Base-by-base conservation (phyloP, 1,140 invertebrate genomes). In the Microplitis mediator region DNA sequence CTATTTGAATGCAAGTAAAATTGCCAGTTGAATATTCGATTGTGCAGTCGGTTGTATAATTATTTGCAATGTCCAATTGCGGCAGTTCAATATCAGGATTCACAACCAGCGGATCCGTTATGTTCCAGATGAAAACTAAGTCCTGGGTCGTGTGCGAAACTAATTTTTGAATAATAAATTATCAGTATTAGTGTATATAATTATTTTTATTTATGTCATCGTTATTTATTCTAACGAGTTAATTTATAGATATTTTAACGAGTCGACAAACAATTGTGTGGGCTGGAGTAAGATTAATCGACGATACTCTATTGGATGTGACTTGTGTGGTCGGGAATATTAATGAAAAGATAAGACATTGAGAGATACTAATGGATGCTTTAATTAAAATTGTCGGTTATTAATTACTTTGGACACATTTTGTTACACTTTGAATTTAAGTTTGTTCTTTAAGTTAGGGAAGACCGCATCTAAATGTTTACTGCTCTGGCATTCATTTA, bases 1-100 rank as follows among this genome's bases (percentile, higher is more conserved):
- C 93, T 36, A 96, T 92, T 34, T 94, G 94, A 78, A 96, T 87
- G 84, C 94, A 96, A 31, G 94, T 95, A 85, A 96, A 96, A 84
- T 96, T 96, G 14, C 94, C 94, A 67, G 95, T 96, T 32, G 94
- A 95, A 83, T 96, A 96, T 79, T 94, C 93, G 71, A 95, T 95
- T 58, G 94, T 96, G 79, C 95, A 96, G 83, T 96, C 94, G 13
- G 92, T 93, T 4, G 95, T 96, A 78, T 94, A 94, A 86, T 95
- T 95, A 77, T 94, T 94, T 2, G 93, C 92, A 77, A 96, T 95
- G 81, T 96, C 94, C 54, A 95, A 88, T 82, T 96, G 95, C 0
- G 95, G 95, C 76, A 96, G 86, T 84, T 95, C 94, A 74, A 96
- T 95, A 79, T 95, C 93, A 4, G 92, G 91, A 87, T 95, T 95